phyloP scores from a whole-genome alignment of 2,888 invertebrate genomes.

The Dryocosmus kuriphilus region DNA sequence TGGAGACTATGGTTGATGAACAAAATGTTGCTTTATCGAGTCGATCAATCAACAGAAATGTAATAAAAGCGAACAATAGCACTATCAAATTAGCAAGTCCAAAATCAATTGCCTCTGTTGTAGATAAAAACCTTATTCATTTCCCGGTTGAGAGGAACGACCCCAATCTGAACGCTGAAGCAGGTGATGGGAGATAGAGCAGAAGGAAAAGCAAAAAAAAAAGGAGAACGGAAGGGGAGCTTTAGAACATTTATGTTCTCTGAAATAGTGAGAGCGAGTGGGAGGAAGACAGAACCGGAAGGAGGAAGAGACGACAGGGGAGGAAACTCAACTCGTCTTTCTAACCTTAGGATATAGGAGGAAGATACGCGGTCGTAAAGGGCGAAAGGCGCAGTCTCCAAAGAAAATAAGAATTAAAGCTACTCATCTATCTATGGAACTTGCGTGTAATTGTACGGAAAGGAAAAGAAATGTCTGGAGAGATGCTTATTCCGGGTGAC shows the following conservation, averaged over 20 bases:
- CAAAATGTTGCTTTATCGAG: too few species aligned
- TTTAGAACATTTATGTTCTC: constrained; percentile 37
- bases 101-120: background rate
- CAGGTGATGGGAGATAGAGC: constrained; percentile 41
- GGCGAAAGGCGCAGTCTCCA: constrained; percentile 66
- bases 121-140: background rate
- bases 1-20: too few species aligned
- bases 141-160: constrained; percentile 42
- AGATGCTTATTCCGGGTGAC: constrained; percentile 14
- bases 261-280: constrained; percentile 47
- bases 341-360: constrained; percentile 59
- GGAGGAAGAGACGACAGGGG: constrained; percentile 46
- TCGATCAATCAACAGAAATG: too few species aligned
- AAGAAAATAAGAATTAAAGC: constrained; percentile 76
- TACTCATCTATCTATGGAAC: constrained; percentile 62
- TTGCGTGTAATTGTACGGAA: constrained; percentile 60
- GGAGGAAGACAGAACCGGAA: constrained; percentile 49
- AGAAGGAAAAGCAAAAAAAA: constrained; percentile 49
- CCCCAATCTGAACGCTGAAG: constrained; percentile 40
- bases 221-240: constrained; percentile 55
- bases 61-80: too few species aligned
- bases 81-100: background rate
- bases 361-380: constrained; percentile 75
- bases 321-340: constrained; percentile 64
- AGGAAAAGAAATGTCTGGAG: constrained; percentile 16